These are phyloP conservation scores for Imbricaverruca yamaguchii DNA, from an alignment of 2,888 invertebrate species.

Conservation along the genomic window DNA sequence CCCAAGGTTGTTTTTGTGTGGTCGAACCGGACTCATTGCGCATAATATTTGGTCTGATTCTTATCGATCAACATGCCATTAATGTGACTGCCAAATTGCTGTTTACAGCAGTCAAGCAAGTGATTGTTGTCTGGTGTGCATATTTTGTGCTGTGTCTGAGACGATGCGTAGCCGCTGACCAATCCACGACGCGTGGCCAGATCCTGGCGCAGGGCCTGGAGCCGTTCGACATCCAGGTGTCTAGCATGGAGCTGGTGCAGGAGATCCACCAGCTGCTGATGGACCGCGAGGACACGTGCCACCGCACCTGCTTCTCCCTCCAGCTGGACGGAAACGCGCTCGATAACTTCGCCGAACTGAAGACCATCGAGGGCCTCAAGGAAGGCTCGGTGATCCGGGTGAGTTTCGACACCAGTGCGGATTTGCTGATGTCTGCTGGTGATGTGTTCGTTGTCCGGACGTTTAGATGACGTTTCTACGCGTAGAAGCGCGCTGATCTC, in stretches of 20 bases:
- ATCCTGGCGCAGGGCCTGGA: background rate
- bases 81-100: background rate
- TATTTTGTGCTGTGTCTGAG: background rate
- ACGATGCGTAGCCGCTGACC: background rate
- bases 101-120: too few relatives aligned
- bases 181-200: background rate
- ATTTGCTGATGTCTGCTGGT: too few relatives aligned
- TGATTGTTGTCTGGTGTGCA: background rate
- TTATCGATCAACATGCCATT: background rate
- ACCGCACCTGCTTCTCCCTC: slow-evolving; percentile 94
- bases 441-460: too few relatives aligned
- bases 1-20: too few relatives aligned
- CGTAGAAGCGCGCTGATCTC: too few relatives aligned
- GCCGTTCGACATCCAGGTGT: slow-evolving; percentile 54
- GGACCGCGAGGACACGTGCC: slow-evolving; percentile 98
- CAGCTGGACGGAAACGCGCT: slow-evolving; percentile 87
- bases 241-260: slow-evolving; percentile 92
- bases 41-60: background rate
- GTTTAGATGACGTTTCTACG: too few relatives aligned
- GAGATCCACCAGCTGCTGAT: slow-evolving; percentile 97
- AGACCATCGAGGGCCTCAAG: slow-evolving; percentile 88
- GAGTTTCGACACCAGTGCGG: slow-evolving; percentile 36
- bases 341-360: slow-evolving; percentile 96
- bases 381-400: slow-evolving; percentile 89
- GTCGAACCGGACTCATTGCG: too few relatives aligned